These are phyloP conservation scores for Rhynchomys soricoides DNA, from an alignment of 2,113 vertebrate genomes.

Conservation along the genomic window DNA sequence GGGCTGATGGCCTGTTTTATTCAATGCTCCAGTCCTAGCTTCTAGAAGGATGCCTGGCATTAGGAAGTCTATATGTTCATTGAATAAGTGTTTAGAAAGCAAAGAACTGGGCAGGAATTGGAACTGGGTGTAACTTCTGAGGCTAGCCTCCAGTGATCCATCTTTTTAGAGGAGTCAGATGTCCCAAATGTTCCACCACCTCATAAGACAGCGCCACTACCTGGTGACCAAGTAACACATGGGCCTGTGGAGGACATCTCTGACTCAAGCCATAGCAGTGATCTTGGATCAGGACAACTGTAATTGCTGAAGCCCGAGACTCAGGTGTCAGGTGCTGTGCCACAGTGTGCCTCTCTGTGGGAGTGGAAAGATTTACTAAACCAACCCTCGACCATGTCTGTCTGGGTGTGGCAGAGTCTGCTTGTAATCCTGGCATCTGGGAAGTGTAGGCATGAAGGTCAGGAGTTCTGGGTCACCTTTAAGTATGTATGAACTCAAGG, in stretches of 20 bases:
- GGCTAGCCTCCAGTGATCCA: neutral
- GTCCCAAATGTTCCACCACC: neutral
- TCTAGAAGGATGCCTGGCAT: neutral
- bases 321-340: neutral
- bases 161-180: neutral
- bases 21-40: neutral
- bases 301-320: neutral
- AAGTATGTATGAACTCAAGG: neutral
- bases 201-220: neutral
- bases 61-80: neutral
- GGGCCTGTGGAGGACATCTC: neutral
- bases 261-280: neutral
- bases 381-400: neutral
- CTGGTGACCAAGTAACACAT: neutral
- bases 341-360: neutral
- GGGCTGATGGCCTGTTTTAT: neutral
- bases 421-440: neutral
- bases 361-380: neutral
- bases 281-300: accelerated
- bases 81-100: neutral
- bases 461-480: neutral
- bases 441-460: neutral
- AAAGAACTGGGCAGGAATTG: neutral
- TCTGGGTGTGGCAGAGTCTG: neutral
- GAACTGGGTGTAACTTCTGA: neutral